A percentile compares a stretch with the other conserved stretches of the same genome.
phyloP scores from a whole-genome alignment of 2,797 vertebrate genomes.

The Arctocebus calabarensis region DNA sequence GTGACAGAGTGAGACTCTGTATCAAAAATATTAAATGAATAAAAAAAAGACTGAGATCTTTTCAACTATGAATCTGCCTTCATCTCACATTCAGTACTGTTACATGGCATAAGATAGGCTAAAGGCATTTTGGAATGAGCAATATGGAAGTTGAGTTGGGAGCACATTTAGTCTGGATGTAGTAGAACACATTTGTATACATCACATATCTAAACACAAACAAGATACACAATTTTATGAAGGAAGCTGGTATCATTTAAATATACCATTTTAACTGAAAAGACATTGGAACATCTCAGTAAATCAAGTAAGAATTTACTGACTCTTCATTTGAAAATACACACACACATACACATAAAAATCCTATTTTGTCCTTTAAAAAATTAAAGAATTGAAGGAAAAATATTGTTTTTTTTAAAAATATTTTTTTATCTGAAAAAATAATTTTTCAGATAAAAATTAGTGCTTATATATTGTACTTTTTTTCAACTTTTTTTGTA shows the following conservation, averaged over 20 bases:
- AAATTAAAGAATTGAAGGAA: slow-evolving; percentile 43
- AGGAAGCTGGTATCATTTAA: neutral
- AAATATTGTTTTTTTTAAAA: too few species aligned
- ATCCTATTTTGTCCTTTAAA: neutral
- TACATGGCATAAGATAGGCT: neutral
- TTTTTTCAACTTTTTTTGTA: neutral
- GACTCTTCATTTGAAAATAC: neutral
- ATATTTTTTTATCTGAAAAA: too few species aligned
- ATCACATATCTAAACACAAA: neutral
- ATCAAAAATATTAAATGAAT: too few species aligned
- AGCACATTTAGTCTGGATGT: neutral
- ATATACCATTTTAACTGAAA: slow-evolving; percentile 32
- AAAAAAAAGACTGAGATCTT: neutral
- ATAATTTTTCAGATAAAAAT: slow-evolving; percentile 34
- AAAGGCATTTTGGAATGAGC: neutral
- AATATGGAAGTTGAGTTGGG: neutral
- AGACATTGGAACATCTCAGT: neutral
- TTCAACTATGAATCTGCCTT: neutral
- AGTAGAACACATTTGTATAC: neutral
- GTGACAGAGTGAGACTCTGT: too few species aligned
- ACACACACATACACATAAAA: neutral
- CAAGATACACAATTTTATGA: slow-evolving; percentile 23
- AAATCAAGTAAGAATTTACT: neutral
- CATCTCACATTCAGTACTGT: neutral
- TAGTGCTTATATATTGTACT: neutral